Evolutionary conservation across 2,888 invertebrate genomes (phyloP), one percentile per base, ranked within the genome.

Genomic region (Penaeus monodon): DNA sequence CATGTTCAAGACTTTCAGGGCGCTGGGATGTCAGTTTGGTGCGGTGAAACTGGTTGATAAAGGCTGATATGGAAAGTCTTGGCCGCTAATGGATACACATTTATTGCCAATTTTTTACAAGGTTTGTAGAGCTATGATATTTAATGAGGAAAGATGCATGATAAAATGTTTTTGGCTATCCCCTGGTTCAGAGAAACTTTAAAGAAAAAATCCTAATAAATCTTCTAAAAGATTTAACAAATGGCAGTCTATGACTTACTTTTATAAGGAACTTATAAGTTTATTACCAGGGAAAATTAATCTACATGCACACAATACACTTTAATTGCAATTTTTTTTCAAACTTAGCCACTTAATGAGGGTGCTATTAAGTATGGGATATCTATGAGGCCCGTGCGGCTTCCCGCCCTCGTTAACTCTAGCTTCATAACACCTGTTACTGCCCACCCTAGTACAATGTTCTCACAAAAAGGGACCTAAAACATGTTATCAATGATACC

Each of bases 1-100:
- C 73, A 81, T 68, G 24, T 22, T 68, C 66, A 33, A 33, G 79
- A 83, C 86, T 68, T 86, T 86, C 83, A 86, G 86, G 82, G 86
- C 78, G 86, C 86, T 86, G 82, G 86, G 86, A 86, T 86, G 86
- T 86, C 86, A 86, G 86, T 86, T 86, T 86, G 86, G 86, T 86
- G 86, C 86, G 86, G 86, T 86, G 86, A 83, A 83, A 76, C 76
- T 81, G 85, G 83, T 79, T 85, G 82, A 86, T 77, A 57, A 57
- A 86, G 86, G 86, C 86, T 86, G 83, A 77, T 82, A 86, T 86
- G 86, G 78, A 86, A 86, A 86, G 86, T 86, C 86, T 63, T 83
- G 83, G 86, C 82, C 78, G 82, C 82, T 86, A 76, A 86, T 86
- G 83, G 83, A 86, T 83, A 86, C 85, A 85, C 82, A 83, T 86